A percentile compares a stretch with the other conserved stretches of the same genome.
phyloP scores from a whole-genome alignment of 2,113 vertebrate genomes.

The Podilymbus podiceps region DNA sequence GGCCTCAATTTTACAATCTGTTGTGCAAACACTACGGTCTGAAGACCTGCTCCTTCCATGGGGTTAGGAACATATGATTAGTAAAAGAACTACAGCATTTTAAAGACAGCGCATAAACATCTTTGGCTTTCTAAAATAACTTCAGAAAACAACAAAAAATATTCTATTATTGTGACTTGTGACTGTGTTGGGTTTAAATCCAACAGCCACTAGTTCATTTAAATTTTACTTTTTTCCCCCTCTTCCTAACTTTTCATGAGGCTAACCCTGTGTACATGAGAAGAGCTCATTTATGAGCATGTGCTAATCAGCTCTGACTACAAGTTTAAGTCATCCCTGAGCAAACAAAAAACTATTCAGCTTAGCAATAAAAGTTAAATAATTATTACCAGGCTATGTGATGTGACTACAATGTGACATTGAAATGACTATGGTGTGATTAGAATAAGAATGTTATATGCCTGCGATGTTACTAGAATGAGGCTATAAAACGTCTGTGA shows the following conservation, averaged over 20 bases:
- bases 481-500: conserved; percentile 55
- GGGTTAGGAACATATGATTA: conserved; percentile 27
- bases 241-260: conserved; percentile 3
- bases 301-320: conserved; percentile 59
- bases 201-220: background rate
- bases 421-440: conserved; percentile 71
- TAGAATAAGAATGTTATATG: conserved; percentile 64
- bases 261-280: conserved; percentile 36
- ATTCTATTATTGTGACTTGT: conserved; percentile 13
- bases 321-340: conserved; percentile 65
- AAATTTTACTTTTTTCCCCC: background rate
- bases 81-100: conserved; percentile 41
- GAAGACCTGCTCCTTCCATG: background rate
- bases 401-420: conserved; percentile 71
- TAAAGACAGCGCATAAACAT: background rate
- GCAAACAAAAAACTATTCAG: conserved; percentile 71
- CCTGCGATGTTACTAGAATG: conserved; percentile 45
- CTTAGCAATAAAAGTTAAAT: conserved; percentile 74
- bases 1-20: background rate
- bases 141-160: conserved; percentile 10
- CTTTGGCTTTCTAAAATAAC: background rate
- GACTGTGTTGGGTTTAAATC: conserved; percentile 27
- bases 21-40: background rate
- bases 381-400: conserved; percentile 72
- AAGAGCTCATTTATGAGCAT: conserved; percentile 55